Percentiles rank a stretch among this genome's conserved stretches.
Conservation (phyloP, 2,888 invertebrate species). For the Tillus elongatus region DNA sequence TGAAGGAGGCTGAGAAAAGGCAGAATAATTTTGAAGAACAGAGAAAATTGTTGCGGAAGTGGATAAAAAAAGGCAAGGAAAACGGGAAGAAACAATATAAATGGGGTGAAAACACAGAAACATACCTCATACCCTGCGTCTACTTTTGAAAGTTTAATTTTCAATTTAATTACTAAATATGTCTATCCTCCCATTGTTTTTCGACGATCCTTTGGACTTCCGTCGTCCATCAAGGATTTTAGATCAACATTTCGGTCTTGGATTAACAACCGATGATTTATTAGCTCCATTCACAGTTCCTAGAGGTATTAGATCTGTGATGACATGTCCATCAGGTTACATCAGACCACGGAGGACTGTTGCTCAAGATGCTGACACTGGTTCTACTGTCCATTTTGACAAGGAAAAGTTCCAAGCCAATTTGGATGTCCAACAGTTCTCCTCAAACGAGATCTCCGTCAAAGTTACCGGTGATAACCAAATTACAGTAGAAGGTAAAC, state of each 20-base stretch:
- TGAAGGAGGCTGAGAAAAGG: too few relatives aligned
- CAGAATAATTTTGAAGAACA: too few relatives aligned
- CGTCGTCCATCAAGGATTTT: constrained; percentile 30
- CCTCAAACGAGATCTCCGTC: too few relatives aligned
- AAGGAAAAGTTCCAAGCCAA: too few relatives aligned
- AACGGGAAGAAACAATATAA: too few relatives aligned
- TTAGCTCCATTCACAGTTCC: constrained; percentile 30
- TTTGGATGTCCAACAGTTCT: constrained; percentile 66
- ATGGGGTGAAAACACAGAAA: too few relatives aligned
- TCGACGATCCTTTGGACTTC: constrained; percentile 12
- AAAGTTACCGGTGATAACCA: too few relatives aligned
- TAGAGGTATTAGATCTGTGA: constrained; percentile 28
- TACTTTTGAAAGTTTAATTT: too few relatives aligned
- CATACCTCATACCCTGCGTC: too few relatives aligned
- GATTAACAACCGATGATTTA: constrained; percentile 40
- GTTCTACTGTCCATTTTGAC: constrained; percentile 36
- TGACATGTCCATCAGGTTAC: constrained; percentile 17
- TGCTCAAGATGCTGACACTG: constrained; percentile 16
- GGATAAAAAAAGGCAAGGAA: too few relatives aligned
- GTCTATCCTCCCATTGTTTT: constrained; percentile 15
- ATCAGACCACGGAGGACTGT: constrained; percentile 19
- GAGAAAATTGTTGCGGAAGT: too few relatives aligned
- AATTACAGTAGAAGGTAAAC: constrained; percentile 71
- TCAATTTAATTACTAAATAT: too few relatives aligned
- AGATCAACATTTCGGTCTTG: constrained; percentile 41